Base-by-base conservation (phyloP, 2,888 invertebrate genomes). In the Tenthredo distinguenda region DNA sequence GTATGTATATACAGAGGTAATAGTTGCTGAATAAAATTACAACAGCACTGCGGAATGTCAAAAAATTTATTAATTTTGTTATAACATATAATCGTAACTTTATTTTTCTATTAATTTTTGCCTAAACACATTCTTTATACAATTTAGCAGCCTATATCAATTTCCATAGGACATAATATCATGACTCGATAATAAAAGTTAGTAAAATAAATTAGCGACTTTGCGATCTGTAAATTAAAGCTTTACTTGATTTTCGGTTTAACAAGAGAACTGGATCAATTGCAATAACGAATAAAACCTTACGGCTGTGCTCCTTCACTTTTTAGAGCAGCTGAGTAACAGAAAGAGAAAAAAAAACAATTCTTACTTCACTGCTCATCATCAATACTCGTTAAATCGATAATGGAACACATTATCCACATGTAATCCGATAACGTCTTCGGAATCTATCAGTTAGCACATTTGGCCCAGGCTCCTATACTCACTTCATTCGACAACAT, bases 81-180 rank as follows among this genome's bases (percentile, higher is more conserved):
- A 65, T 82, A 82, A 83, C 68, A 68, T 47, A 68, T 43, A 55
- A 68, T 43, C 40, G n/a, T 83, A 83, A 83, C 15, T 83, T 83
- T 34, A 65, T 47, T 83, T 68, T 26, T 31, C 50, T 50, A 71
- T 43, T 43, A 83, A 71, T 62, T 68, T 68, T 68, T 68, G 81
- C 62, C 50, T 43, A 83, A 65, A 47, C 18, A 50, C 47, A 65
- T 68, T 68, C 47, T 68, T 43, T 68, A 83, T 68, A 68, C 50
- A 83, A 68, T 68, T 65, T 12, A 83, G 43, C 65, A 68, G 50
- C 37, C 62, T 81, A 37, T 62, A 58, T 62, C 50, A 37, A 81
- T 58, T 40, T 7, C 1, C 81, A 62, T 81, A 26, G 18, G 31
- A 37, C 62, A 62, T 62, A 62, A 81, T 81, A 21, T 81, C 37